A percentile compares a stretch with the other conserved stretches of the same genome.
Evolutionary conservation across 2,888 invertebrate species (phyloP).

Genomic region (Hirtodrosophila alboralis): DNA sequence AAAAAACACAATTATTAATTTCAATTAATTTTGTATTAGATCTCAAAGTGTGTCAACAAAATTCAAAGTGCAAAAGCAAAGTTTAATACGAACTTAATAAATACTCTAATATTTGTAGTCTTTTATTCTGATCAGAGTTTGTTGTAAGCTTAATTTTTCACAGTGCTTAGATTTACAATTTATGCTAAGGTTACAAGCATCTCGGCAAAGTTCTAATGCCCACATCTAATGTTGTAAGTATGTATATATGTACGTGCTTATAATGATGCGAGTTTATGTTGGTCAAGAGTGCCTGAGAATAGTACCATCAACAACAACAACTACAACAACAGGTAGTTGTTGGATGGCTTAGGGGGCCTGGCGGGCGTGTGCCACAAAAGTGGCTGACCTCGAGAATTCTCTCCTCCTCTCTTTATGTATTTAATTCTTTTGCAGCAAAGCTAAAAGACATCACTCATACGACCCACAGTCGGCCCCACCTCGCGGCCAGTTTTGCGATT

Average conservation of each 20-base stretch:
- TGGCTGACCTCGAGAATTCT: constrained; percentile 75
- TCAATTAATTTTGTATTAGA: no score
- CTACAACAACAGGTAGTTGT: constrained; percentile 34
- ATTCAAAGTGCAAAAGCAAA: no score
- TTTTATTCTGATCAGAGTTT: neutral
- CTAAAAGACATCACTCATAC: constrained; percentile 68
- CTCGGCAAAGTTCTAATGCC: constrained; percentile 20
- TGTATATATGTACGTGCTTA: constrained; percentile 12
- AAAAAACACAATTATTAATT: no score
- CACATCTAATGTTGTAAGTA: neutral
- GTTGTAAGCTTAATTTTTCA: neutral
- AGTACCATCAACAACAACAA: constrained; percentile 39
- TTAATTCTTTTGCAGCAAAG: constrained; percentile 14
- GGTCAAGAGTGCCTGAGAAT: constrained; percentile 70
- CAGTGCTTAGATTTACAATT: neutral
- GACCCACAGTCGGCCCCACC: constrained; percentile 42
- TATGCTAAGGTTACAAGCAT: constrained; percentile 6
- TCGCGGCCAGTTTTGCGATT: constrained; percentile 34
- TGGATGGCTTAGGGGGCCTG: constrained; percentile 21
- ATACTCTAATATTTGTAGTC: no score
- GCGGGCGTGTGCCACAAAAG: constrained; percentile 50
- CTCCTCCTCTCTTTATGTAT: constrained; percentile 24
- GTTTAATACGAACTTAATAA: no score
- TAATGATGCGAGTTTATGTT: constrained; percentile 60
- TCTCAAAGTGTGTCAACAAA: no score